These are phyloP conservation scores for Formicarius rufipectus DNA, from an alignment of 2,113 vertebrate species.

Conservation along the genomic window DNA sequence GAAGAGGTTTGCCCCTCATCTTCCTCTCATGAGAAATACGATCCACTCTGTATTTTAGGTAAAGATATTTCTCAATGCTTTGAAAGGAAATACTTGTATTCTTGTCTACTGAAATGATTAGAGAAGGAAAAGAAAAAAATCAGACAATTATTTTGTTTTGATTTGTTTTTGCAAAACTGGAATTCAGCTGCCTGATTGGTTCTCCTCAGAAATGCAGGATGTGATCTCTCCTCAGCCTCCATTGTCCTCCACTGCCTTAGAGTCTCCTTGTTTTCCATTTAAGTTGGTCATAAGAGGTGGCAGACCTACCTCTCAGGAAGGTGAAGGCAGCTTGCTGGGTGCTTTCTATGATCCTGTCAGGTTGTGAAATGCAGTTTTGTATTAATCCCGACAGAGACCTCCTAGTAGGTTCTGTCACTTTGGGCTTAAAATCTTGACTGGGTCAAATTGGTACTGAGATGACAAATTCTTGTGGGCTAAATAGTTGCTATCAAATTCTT, in stretches of 20 bases:
- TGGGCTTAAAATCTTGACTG: neutral
- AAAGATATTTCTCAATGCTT: neutral
- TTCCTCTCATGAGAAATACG: neutral
- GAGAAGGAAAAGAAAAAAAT: neutral
- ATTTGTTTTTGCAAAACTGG: neutral
- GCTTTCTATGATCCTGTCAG: neutral
- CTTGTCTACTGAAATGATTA: neutral
- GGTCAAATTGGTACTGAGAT: neutral
- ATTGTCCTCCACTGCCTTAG: fast-evolving
- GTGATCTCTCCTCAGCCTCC: neutral
- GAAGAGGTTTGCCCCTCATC: neutral
- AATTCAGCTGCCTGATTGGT: neutral
- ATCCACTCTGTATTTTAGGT: neutral
- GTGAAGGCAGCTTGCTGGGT: neutral
- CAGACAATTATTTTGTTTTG: neutral
- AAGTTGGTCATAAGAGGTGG: neutral
- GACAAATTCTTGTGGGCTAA: neutral
- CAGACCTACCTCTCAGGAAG: neutral
- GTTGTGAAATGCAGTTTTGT: neutral
- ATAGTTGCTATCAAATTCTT: neutral
- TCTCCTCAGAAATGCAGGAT: neutral
- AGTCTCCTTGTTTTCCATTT: neutral
- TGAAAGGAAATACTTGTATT: neutral
- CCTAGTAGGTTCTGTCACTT: neutral
- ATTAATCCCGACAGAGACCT: neutral